Base-by-base conservation (phyloP, 2,797 vertebrate species). In the Cheirogaleus major region DNA sequence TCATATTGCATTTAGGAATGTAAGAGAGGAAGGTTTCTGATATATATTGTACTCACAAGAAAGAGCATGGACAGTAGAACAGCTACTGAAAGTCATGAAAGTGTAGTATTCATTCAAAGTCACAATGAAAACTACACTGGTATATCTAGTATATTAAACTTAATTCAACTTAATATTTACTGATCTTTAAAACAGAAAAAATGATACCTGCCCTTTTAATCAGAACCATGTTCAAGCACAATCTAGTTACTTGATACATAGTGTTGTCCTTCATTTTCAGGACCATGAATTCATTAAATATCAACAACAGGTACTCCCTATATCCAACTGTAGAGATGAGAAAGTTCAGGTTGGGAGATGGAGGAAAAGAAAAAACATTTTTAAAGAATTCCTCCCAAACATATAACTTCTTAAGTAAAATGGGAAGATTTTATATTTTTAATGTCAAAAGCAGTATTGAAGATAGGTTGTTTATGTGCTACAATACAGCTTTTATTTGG, bases 121-220 rank as follows among this genome's bases (percentile, higher is more conserved):
- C 30, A 23, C 32, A 70, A 90, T 43, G 80, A 75, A 80, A 93
- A 61, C 18, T n/a, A 85, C 22, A 85, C 30, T 38, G 8, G 4
- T 20, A 81, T 8, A 57, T 50, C 30, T 38, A 6, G 8, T 25
- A 81, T 8, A 50, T 50, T 69, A 38, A 94, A 82, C 30, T 92
- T 80, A 92, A 70, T 50, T 69, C 85, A 50, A 86, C 32, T n/a
- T 70, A 96, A n/a, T 32, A 89, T 52, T 79, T 81, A 94, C 18
- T 89, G 30, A 75, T 70, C 35, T 93, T 23, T 83, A 61, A 84
- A 89, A 89, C 20, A 25, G 80, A 48, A 83, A 90, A 96, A 92
- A 41, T 38, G 11, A 84, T 20, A 67, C n/a, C 13, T 91, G 32
- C 7, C 35, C 43, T 82, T 94, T 70, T 57, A 65, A 57, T 50